Conservation (phyloP, 2,113 vertebrate species). For the Neolamprologus brichardi region DNA sequence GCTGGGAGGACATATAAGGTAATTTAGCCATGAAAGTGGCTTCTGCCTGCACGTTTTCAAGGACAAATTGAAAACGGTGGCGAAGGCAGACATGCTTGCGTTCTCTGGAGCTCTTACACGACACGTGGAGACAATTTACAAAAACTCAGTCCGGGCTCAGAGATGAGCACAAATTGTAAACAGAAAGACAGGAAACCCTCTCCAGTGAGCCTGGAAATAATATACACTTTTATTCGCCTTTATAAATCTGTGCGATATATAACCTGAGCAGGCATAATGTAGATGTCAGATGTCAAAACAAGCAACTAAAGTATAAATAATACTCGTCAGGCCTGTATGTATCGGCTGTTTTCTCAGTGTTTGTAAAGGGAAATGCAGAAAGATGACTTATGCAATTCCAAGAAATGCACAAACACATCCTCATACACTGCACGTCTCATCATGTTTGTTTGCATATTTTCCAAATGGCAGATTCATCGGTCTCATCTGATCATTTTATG, state of each 20-base stretch:
- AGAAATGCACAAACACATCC: background rate
- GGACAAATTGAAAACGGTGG: background rate
- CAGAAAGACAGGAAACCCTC: background rate
- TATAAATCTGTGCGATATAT: background rate
- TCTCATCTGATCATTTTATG: background rate
- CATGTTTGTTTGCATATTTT: background rate
- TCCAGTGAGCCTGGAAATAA: background rate
- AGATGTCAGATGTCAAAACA: background rate
- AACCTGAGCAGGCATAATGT: background rate
- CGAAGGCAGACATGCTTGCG: background rate
- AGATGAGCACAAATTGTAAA: background rate
- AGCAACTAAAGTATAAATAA: background rate
- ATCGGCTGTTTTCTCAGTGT: background rate
- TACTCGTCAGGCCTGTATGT: accelerated
- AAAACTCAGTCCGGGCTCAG: background rate
- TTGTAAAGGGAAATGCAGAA: background rate
- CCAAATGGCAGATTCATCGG: background rate
- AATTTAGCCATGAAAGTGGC: background rate
- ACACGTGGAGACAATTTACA: slow-evolving; percentile 26
- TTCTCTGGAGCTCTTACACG: background rate
- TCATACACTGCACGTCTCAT: background rate
- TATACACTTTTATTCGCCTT: background rate
- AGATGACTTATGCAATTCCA: background rate
- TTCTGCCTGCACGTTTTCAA: background rate
- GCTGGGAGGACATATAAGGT: background rate